These are phyloP conservation scores for Tragelaphus buxtoni DNA, from an alignment of 2,113 vertebrate species.

Conservation along the genomic window DNA sequence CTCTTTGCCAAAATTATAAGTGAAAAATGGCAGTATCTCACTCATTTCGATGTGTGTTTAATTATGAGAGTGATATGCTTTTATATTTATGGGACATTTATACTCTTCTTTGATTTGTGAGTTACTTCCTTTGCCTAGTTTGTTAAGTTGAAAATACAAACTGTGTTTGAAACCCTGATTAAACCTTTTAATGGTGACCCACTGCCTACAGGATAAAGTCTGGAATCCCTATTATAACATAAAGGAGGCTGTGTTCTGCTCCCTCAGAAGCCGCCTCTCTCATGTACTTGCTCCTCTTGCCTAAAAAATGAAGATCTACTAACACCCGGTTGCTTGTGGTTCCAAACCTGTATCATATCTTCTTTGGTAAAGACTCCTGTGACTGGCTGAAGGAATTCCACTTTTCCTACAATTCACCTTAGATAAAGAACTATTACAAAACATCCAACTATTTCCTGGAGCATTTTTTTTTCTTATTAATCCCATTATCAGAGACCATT, in stretches of 20 bases:
- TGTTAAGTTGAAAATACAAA: conserved; percentile 1
- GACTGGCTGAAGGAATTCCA: not conserved
- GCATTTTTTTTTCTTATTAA: not conserved
- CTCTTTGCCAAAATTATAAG: not conserved
- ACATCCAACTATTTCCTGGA: not conserved
- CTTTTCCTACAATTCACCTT: not conserved
- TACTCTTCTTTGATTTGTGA: not conserved
- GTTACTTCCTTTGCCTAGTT: not conserved
- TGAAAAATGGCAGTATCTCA: not conserved
- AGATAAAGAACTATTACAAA: not conserved
- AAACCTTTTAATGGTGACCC: not conserved
- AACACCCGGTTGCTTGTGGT: not conserved
- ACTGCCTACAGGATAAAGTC: not conserved
- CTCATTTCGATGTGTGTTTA: not conserved
- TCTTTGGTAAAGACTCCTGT: not conserved
- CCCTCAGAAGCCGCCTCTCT: not conserved
- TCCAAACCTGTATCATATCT: rapidly evolving
- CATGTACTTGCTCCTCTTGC: too few relatives aligned
- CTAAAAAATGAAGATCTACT: not conserved
- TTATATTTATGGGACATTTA: not conserved
- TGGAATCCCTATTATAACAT: not conserved
- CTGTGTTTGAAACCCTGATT: not conserved
- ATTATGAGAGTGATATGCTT: not conserved
- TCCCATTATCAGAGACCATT: not conserved
- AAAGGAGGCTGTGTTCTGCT: not conserved